A percentile compares a stretch with the other conserved stretches of the same genome.
These are phyloP conservation scores for Notamacropus eugenii DNA, from an alignment of 2,797 vertebrate species.

Conservation along the genomic window DNA sequence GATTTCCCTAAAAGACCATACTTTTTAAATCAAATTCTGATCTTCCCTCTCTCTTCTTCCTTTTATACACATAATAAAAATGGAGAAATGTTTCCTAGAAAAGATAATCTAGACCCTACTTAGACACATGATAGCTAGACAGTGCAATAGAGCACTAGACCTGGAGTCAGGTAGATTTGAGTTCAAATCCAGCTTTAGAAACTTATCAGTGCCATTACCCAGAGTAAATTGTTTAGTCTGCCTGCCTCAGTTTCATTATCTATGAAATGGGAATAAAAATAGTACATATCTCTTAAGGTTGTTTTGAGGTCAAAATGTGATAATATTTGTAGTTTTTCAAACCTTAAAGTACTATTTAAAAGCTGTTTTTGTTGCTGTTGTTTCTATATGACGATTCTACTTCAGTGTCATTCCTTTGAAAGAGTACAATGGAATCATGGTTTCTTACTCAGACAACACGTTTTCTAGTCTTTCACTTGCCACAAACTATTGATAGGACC, in stretches of 20 bases:
- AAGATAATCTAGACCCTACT: neutral
- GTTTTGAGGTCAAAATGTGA: neutral
- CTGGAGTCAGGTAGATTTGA: neutral
- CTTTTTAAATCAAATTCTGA: neutral
- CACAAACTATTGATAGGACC: neutral
- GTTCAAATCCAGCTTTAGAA: neutral
- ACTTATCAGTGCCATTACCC: neutral
- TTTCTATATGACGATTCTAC: neutral
- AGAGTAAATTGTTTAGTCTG: neutral
- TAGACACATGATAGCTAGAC: neutral
- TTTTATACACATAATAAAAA: neutral
- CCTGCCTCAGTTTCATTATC: neutral
- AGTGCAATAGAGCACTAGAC: neutral
- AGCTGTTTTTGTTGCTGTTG: neutral
- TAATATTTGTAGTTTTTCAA: neutral
- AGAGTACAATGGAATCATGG: neutral
- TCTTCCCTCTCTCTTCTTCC: constrained; percentile 13
- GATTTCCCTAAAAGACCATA: neutral
- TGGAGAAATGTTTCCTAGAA: neutral
- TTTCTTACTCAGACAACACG: neutral
- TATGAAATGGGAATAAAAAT: neutral
- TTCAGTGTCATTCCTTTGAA: neutral
- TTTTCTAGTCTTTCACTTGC: neutral
- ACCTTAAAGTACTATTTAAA: neutral
- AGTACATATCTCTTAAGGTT: neutral